Base-by-base conservation (phyloP, 2,888 invertebrate genomes). In the Drosophila kambysellisi region DNA sequence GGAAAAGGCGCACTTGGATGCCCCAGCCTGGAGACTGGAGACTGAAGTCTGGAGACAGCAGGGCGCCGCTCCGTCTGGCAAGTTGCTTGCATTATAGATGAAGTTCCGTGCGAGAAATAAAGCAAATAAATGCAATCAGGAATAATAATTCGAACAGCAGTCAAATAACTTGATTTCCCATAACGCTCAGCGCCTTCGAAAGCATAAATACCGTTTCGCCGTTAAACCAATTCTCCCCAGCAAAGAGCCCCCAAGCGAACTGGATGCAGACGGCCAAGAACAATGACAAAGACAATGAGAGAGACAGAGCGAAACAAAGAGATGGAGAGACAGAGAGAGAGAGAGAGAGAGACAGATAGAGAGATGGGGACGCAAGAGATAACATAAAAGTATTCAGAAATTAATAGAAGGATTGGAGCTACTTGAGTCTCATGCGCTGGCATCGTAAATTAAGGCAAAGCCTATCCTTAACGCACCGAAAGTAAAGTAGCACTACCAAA, bases 41-140 rank as follows among this genome's bases (percentile, higher is more conserved):
- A 4, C 65, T 41, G 43, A 32, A 58, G 58, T n/a, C 33, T 17
- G 67, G 48, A 65, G 59, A 12, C 68, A 35, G 64, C 68, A 30
- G 68, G 63, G 66, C 75, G 74, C 68, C 78, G 50, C 25, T 56
- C 52, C 57, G 81, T 78, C 81, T 80, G 82, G 77, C 74, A 80
- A 80, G 68, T 76, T 69, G 78, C 81, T 70, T 86, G 89, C 84
- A 89, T 89, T 85, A 83, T 83, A 65, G 89, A 89, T 87, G 84
- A 77, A 86, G 81, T 81, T 75, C 74, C 84, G 76, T 79, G 79
- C 81, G 52, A 84, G 69, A 76, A 81, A 81, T 83, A 84, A 80
- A 80, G 84, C 84, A 86, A 86, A 89, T 82, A 89, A 87, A 83
- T 87, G 81, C 88, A 87, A 85, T 86, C 88, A 88, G 73, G 81